Evolutionary conservation across 2,888 invertebrate species (phyloP).

Genomic region (Drepana falcataria): DNA sequence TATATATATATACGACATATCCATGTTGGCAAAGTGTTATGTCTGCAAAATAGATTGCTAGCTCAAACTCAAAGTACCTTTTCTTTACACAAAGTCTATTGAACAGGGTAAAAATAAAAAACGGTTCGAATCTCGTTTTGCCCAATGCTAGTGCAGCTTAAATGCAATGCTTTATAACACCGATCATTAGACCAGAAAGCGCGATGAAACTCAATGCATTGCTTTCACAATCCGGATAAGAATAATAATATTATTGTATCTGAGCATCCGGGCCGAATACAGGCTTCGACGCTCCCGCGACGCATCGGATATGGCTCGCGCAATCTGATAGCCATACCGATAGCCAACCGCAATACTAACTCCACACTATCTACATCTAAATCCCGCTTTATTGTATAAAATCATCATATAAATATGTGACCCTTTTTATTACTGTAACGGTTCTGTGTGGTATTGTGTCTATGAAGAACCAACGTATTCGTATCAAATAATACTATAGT

Average conservation of each 20-base stretch:
- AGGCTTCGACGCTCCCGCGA: constrained; percentile 25
- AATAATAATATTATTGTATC: constrained; percentile 48
- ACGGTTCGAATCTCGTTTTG: no score
- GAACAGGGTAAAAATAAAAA: no score
- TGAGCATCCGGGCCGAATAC: constrained; percentile 38
- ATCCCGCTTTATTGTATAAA: constrained; percentile 58
- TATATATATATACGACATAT: no score
- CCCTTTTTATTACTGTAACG: constrained; percentile 35
- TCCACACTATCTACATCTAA: constrained; percentile 43
- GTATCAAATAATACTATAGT: no score
- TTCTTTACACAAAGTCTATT: no score
- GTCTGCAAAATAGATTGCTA: no score
- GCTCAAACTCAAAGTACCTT: no score
- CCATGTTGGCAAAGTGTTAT: no score
- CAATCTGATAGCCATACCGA: constrained; percentile 55
- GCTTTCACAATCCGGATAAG: constrained; percentile 17
- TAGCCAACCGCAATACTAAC: constrained; percentile 37
- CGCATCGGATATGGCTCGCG: constrained; percentile 56
- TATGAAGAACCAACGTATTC: no score
- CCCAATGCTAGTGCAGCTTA: neutral
- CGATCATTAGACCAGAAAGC: neutral
- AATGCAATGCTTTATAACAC: neutral
- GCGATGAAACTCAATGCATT: neutral
- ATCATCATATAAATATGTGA: constrained; percentile 50
- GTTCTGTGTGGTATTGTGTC: constrained; percentile 20